Evolutionary conservation across 2,888 invertebrate genomes (phyloP).

Genomic region (Noctuana brunneofusca): DNA sequence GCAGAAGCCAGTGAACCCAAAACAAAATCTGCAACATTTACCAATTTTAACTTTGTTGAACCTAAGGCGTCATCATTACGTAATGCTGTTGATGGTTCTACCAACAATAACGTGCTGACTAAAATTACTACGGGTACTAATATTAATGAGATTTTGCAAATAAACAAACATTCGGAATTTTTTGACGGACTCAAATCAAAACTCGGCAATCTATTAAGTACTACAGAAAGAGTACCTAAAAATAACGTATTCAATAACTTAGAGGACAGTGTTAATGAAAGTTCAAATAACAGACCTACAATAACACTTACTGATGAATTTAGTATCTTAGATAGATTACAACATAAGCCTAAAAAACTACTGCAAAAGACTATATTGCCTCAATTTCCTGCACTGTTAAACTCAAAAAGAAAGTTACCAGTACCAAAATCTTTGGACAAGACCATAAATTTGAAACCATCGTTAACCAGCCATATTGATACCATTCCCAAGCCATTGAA

Average conservation of each 20-base stretch:
- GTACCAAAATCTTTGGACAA: slow-evolving; percentile 51
- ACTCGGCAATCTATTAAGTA: slow-evolving; percentile 13
- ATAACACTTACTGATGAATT: slow-evolving; percentile 12
- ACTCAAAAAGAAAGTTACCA: slow-evolving; percentile 54
- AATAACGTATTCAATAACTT: background rate
- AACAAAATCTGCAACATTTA: slow-evolving; percentile 23
- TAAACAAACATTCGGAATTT: slow-evolving; percentile 6
- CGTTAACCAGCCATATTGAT: slow-evolving; percentile 10
- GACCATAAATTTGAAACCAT: slow-evolving; percentile 44
- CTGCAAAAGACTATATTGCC: slow-evolving; percentile 43
- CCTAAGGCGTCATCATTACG: background rate
- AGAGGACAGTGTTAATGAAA: slow-evolving; percentile 40
- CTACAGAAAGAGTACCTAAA: slow-evolving; percentile 4
- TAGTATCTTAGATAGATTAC: slow-evolving; percentile 41
- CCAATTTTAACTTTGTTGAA: background rate
- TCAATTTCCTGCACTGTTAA: slow-evolving; percentile 47
- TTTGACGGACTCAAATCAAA: slow-evolving; percentile 20
- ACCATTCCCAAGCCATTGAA: background rate
- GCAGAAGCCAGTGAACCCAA: slow-evolving; percentile 55
- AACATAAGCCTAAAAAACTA: slow-evolving; percentile 46
- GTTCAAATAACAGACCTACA: slow-evolving; percentile 39
- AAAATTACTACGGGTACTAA: background rate
- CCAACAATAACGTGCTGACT: background rate
- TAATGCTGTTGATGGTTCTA: background rate
- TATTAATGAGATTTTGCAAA: slow-evolving; percentile 3